Evolutionary conservation across 1,140 invertebrate genomes (phyloP), one percentile per base, ranked within the genome.

Genomic region (Eriosoma lanigerum): DNA sequence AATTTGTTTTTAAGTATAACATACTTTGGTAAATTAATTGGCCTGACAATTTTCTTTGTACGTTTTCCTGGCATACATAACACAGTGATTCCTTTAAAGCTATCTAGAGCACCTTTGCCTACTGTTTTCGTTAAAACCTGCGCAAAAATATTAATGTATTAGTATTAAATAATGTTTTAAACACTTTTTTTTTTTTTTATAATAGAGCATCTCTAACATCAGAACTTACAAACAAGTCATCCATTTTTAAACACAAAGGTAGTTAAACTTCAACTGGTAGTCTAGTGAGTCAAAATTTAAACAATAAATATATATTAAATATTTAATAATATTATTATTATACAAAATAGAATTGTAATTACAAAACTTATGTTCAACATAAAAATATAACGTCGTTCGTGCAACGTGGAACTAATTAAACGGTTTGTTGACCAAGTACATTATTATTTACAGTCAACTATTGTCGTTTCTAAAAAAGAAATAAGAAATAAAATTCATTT

Each of bases 1-100:
- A n/a, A n/a, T n/a, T n/a, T n/a, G n/a, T n/a, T n/a, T n/a, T n/a
- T n/a, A n/a, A n/a, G n/a, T n/a, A n/a, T n/a, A 54, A n/a, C 46
- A 17, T 60, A 76, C 73, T 76, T 76, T 6, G 73, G 56, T 26
- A 5, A 29, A 15, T 17, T 76, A 5, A 76, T 54, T 44, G 73
- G 56, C 24, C 73, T 60, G n/a, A 24, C 56, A 52, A 76, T 32
- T 60, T 76, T 81, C 88, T 87, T 83, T 92, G 89, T 85, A 91
- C 91, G 70, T 91, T 90, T 85, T 89, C 89, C 85, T 90, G 91
- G 84, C 92, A 91, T 85, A 93, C 87, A 85, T 90, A 91, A 85
- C 92, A 90, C 83, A 93, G 85, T 60, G 81, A 89, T 89, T 81
- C 92, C 92, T 83, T 89, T 89, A 64, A 92, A 86, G 85, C 92